Conservation (phyloP, 2,797 vertebrate genomes). For the Sebastolobus altivelis region DNA sequence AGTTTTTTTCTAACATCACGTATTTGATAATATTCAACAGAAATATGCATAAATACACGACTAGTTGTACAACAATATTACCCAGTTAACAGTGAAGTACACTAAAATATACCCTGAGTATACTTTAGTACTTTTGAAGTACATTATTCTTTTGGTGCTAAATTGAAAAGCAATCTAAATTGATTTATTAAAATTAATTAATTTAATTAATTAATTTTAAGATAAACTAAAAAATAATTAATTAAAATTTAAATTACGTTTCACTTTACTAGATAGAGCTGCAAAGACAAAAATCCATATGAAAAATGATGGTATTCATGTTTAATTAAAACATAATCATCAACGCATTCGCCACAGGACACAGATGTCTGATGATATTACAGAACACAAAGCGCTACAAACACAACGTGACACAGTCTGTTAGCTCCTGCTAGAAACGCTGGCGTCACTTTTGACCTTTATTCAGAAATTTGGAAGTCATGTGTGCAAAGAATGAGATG, state of each 20-base stretch:
- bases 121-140: no score
- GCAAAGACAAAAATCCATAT: not conserved
- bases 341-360: slow-evolving; percentile 1
- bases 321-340: slow-evolving; percentile 1
- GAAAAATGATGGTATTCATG: not conserved
- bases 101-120: no score
- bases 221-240: no score
- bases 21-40: not conserved
- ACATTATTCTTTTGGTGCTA: no score
- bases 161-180: no score
- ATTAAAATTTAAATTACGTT: not conserved
- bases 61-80: no score
- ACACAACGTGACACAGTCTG: not conserved
- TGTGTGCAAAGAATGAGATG: not conserved
- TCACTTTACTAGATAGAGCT: not conserved
- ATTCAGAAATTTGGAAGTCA: not conserved
- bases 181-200: no score
- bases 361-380: not conserved
- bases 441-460: not conserved
- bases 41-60: no score
- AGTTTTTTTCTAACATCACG: no score
- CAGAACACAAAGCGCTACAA: not conserved
- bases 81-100: no score
- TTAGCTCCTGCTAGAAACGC: not conserved
- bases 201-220: no score